phyloP scores from a whole-genome alignment of 2,888 invertebrate genomes.

The Erebia ligea region DNA sequence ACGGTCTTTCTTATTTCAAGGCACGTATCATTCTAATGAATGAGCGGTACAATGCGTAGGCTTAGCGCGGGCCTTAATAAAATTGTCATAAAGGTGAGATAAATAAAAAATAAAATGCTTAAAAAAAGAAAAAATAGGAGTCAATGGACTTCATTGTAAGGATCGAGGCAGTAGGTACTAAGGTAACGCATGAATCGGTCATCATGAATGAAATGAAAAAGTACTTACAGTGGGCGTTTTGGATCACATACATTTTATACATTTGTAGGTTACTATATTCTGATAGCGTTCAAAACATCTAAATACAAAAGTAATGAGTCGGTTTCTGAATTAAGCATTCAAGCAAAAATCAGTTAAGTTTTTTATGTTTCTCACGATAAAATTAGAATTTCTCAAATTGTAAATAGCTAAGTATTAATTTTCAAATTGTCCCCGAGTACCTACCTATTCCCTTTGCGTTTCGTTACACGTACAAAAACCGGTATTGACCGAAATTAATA shows the following conservation, averaged over 20 bases:
- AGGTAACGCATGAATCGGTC: conserved; percentile 37
- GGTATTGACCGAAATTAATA: too few relatives aligned
- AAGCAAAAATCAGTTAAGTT: too few relatives aligned
- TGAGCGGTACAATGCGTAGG: conserved; percentile 62
- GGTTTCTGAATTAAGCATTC: too few relatives aligned
- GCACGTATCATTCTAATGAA: conserved; percentile 67
- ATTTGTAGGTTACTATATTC: not conserved
- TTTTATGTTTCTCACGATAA: too few relatives aligned
- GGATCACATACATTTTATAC: conserved; percentile 18
- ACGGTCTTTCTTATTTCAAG: conserved; percentile 46
- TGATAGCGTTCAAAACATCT: conserved; percentile 2
- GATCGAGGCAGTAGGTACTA: conserved; percentile 38
- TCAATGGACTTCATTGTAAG: conserved; percentile 61
- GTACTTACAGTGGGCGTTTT: conserved; percentile 37
- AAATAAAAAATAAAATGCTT: conserved; percentile 57
- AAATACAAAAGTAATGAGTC: too few relatives aligned
- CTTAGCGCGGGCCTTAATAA: conserved; percentile 67
- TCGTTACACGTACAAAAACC: too few relatives aligned
- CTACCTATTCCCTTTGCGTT: too few relatives aligned
- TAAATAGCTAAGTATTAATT: too few relatives aligned
- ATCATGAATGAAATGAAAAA: conserved; percentile 47
- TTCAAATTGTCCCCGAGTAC: too few relatives aligned
- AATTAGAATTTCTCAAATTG: too few relatives aligned
- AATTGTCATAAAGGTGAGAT: conserved; percentile 73
- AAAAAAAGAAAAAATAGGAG: conserved; percentile 51